Evolutionary conservation across 2,888 invertebrate genomes (phyloP).

Genomic region (Morpho deidamia): DNA sequence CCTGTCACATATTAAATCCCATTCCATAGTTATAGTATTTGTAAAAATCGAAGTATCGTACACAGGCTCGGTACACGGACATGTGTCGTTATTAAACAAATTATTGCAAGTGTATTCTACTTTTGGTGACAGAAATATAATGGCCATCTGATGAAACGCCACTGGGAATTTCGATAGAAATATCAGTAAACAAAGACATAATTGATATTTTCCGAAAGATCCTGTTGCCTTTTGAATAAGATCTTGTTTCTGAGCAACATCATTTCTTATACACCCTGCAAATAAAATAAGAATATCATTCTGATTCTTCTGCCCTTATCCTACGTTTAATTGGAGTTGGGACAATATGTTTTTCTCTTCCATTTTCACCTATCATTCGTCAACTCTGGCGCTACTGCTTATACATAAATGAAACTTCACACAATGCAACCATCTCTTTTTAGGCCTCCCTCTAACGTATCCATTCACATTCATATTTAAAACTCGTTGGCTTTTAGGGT

Average conservation of each 20-base stretch:
- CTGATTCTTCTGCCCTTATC: too few species aligned
- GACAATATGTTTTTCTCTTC: too few species aligned
- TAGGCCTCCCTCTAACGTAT: too few species aligned
- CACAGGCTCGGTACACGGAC: constrained; percentile 76
- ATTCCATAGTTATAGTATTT: constrained; percentile 85
- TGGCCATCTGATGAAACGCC: constrained; percentile 72
- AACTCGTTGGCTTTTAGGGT: too few species aligned
- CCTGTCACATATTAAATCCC: constrained; percentile 84
- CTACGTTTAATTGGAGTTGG: too few species aligned
- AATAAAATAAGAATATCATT: not conserved
- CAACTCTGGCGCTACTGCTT: too few species aligned
- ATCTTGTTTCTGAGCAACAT: constrained; percentile 33
- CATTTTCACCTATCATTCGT: too few species aligned
- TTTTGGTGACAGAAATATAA: constrained; percentile 69
- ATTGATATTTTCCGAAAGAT: constrained; percentile 73
- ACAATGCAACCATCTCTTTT: too few species aligned
- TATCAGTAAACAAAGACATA: constrained; percentile 55
- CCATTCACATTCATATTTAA: too few species aligned
- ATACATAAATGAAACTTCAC: too few species aligned
- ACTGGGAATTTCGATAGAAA: constrained; percentile 66
- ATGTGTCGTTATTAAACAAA: constrained; percentile 44
- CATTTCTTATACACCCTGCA: constrained; percentile 1
- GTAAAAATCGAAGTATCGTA: constrained; percentile 83
- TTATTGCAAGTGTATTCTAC: constrained; percentile 45
- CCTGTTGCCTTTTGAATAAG: constrained; percentile 62